These are phyloP conservation scores for Pangasianodon gigas DNA, from an alignment of 2,113 vertebrate species.

Conservation along the genomic window DNA sequence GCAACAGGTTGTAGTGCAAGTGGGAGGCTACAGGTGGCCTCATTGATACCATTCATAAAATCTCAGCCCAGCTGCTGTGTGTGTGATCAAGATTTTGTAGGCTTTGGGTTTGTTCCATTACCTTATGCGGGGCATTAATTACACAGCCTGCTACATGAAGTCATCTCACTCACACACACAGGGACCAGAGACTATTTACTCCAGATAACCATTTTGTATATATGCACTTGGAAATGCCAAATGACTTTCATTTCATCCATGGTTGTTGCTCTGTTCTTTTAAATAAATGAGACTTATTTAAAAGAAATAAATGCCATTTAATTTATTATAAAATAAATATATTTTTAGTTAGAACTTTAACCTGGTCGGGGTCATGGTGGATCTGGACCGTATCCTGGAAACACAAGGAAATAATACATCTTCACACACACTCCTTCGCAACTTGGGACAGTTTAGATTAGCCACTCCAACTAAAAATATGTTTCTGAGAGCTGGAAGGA, in stretches of 20 bases:
- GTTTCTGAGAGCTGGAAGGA: not conserved
- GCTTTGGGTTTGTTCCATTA: conserved; percentile 28
- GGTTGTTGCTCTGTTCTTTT: conserved; percentile 2
- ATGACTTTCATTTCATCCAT: not conserved
- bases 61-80: conserved; percentile 1
- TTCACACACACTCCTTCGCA: not conserved
- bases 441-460: not conserved
- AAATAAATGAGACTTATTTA: not conserved
- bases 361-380: not conserved
- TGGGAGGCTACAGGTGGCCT: conserved; percentile 8
- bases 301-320: no score
- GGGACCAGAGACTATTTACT: not conserved
- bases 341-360: not conserved
- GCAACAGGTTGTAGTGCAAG: not conserved
- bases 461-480: no score
- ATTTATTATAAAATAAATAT: no score
- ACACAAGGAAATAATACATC: not conserved
- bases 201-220: not conserved
- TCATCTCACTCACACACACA: conserved; percentile 26
- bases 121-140: conserved; percentile 2
- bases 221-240: conserved; percentile 4
- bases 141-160: conserved; percentile 1
- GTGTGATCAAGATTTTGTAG: conserved; percentile 27
- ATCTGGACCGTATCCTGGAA: not conserved
- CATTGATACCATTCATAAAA: conserved; percentile 1